Conservation (phyloP, 1,140 invertebrate genomes). For the Ectropis grisescens region DNA sequence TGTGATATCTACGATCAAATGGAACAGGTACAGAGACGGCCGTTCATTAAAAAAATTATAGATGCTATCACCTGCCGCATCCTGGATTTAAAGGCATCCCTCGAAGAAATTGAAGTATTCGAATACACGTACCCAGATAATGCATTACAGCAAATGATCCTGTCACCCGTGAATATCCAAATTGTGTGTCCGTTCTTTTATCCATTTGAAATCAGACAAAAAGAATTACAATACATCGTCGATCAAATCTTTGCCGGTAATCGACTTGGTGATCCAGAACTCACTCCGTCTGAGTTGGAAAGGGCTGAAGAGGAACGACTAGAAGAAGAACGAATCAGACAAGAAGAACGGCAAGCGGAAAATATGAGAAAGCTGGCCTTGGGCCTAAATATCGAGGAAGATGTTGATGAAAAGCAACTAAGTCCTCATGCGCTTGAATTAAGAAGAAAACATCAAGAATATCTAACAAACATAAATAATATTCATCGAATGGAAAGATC, state of each 20-base stretch:
- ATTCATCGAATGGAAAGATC: slow-evolving; percentile 57
- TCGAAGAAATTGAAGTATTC: slow-evolving; percentile 51
- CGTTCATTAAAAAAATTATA: slow-evolving; percentile 43
- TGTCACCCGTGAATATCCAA: slow-evolving; percentile 44
- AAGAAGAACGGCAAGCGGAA: slow-evolving; percentile 35
- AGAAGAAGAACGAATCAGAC: slow-evolving; percentile 30
- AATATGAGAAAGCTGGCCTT: slow-evolving; percentile 36
- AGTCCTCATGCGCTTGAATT: slow-evolving; percentile 33
- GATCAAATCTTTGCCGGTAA: slow-evolving; percentile 54
- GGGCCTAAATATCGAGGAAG: slow-evolving; percentile 31
- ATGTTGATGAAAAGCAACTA: slow-evolving; percentile 18
- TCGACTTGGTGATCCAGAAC: slow-evolving; percentile 44
- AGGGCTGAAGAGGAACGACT: slow-evolving; percentile 26
- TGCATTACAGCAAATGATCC: slow-evolving; percentile 48
- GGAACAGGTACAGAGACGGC: slow-evolving; percentile 50
- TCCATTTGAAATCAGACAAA: slow-evolving; percentile 44
- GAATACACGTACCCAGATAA: slow-evolving; percentile 56
- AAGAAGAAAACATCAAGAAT: slow-evolving; percentile 28
- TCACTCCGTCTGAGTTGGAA: slow-evolving; percentile 43
- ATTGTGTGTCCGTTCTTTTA: slow-evolving; percentile 55
- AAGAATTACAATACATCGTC: slow-evolving; percentile 55
- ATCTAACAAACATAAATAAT: slow-evolving; percentile 34
- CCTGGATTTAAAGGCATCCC: slow-evolving; percentile 37
- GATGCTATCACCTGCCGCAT: slow-evolving; percentile 47
- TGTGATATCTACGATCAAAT: slow-evolving; percentile 60